Evolutionary conservation across 2,113 vertebrate genomes (phyloP).

Genomic region (Eublepharis macularius): DNA sequence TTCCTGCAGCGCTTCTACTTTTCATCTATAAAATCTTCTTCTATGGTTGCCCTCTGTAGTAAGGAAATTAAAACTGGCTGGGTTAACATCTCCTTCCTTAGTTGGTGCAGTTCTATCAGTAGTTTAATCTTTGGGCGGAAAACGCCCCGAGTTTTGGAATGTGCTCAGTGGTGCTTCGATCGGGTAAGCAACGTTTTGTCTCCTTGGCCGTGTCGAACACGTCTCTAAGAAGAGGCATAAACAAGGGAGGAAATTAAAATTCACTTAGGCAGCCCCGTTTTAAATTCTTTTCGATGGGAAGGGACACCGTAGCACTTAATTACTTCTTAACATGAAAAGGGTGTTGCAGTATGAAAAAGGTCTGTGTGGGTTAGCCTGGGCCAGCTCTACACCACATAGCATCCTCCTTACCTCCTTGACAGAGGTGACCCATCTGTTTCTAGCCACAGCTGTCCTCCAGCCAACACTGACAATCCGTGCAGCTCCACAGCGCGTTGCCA

Average conservation of each 20-base stretch:
- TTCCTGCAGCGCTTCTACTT: not conserved
- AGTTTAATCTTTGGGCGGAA: constrained; percentile 1
- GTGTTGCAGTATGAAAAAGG: no score
- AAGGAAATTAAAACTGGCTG: constrained; percentile 22
- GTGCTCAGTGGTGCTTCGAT: not conserved
- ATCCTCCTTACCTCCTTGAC: not conserved
- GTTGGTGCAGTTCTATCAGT: not conserved
- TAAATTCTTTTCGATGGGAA: not conserved
- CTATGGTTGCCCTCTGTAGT: not conserved
- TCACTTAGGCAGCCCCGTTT: not conserved
- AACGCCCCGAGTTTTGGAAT: not conserved
- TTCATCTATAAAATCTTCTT: not conserved
- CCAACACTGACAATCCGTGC: not conserved
- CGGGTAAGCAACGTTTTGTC: not conserved
- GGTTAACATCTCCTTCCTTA: not conserved
- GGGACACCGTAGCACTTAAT: not conserved
- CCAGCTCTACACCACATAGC: not conserved
- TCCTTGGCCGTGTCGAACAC: not conserved
- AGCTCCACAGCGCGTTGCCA: no score
- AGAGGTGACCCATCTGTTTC: not conserved
- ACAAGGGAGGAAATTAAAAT: constrained; percentile 14
- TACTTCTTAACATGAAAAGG: not conserved
- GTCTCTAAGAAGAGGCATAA: not conserved
- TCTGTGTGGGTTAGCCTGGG: not conserved
- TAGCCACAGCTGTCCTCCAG: not conserved